phyloP scores from a whole-genome alignment of 2,888 invertebrate genomes.

The Nycteola revayana region DNA sequence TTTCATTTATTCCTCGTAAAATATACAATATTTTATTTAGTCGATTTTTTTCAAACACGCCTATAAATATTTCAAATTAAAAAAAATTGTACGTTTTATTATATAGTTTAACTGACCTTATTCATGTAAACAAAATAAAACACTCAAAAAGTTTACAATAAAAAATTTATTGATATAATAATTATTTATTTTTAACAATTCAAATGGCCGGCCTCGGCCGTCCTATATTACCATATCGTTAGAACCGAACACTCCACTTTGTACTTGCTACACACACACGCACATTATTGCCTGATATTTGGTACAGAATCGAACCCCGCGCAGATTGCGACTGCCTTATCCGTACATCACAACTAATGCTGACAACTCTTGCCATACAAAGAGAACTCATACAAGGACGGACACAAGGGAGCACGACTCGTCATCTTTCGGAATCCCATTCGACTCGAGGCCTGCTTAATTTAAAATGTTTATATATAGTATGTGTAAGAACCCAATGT shows the following conservation, averaged over 20 bases:
- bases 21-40: too few species aligned
- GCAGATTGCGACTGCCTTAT: constrained; percentile 20
- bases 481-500: too few species aligned
- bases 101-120: background rate
- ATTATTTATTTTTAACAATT: constrained; percentile 75
- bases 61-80: too few species aligned
- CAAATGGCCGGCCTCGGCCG: constrained; percentile 44
- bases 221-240: constrained; percentile 28
- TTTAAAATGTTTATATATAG: too few species aligned
- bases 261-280: constrained; percentile 52
- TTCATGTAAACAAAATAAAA: too few species aligned
- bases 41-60: too few species aligned
- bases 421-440: too few species aligned
- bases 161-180: constrained; percentile 80
- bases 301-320: constrained; percentile 40
- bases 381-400: too few species aligned
- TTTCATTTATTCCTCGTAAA: too few species aligned
- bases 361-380: too few species aligned
- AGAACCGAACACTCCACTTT: constrained; percentile 42
- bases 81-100: background rate
- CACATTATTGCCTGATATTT: constrained; percentile 49
- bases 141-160: constrained; percentile 56
- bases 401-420: too few species aligned
- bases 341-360: background rate
- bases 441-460: too few species aligned